These are phyloP conservation scores for Oreamnos americanus DNA, from an alignment of 2,113 vertebrate species.

Conservation along the genomic window DNA sequence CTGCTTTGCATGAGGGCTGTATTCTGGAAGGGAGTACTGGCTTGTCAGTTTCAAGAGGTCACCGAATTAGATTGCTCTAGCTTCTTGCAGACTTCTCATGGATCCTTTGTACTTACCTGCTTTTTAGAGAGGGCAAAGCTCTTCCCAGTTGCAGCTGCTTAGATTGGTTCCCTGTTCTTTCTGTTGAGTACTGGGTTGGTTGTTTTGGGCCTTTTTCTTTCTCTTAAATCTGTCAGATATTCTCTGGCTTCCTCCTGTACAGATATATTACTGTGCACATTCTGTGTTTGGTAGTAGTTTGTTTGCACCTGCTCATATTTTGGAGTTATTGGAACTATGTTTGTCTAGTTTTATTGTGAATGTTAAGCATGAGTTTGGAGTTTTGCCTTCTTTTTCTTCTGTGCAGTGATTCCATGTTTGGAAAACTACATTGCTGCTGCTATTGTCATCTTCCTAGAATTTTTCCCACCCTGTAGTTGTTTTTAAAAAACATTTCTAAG, in stretches of 20 bases:
- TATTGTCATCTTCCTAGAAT: neutral
- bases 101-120: neutral
- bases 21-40: neutral
- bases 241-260: neutral
- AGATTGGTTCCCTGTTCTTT: neutral
- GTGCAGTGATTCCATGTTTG: neutral
- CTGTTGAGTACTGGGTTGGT: neutral
- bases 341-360: conserved; percentile 12
- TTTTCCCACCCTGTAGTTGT: neutral
- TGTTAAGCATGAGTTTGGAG: neutral
- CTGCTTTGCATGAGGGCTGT: neutral
- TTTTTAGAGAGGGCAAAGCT: neutral
- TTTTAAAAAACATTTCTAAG: neutral
- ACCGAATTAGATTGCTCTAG: neutral
- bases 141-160: neutral
- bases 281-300: neutral
- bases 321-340: neutral
- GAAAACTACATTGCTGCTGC: neutral
- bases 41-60: neutral
- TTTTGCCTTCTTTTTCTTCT: neutral
- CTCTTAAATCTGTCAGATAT: neutral
- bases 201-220: neutral
- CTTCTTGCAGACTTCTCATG: neutral
- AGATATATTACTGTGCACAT: neutral
- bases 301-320: neutral